Percentiles rank a stretch among this genome's conserved stretches.
Evolutionary conservation across 2,888 invertebrate species (phyloP).

Genomic region (Lymantria dispar): DNA sequence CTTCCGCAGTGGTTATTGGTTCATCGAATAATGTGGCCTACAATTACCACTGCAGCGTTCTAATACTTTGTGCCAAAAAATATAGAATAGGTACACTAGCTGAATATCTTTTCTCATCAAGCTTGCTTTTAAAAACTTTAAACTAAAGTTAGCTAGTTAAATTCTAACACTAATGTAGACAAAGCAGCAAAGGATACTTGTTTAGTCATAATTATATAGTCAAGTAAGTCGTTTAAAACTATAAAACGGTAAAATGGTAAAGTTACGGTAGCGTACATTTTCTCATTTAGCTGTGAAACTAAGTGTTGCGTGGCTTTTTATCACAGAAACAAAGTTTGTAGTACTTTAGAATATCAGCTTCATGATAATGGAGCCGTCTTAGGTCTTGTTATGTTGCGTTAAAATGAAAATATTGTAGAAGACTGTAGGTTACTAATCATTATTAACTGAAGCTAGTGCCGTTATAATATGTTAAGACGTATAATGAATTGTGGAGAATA

Average conservation of each 20-base stretch:
- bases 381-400: conserved; percentile 6
- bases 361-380: conserved; percentile 13
- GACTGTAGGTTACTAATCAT: background rate
- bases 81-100: too few species aligned
- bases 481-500: too few species aligned
- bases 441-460: background rate
- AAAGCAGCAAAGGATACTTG: conserved; percentile 26
- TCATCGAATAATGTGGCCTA: too few species aligned
- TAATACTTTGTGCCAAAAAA: too few species aligned
- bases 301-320: conserved; percentile 42
- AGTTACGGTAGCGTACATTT: conserved; percentile 56
- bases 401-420: conserved; percentile 9
- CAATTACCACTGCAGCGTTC: too few species aligned
- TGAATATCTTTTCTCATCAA: background rate
- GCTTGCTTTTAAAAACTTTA: conserved; percentile 19
- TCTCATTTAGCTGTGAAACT: conserved; percentile 63
- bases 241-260: conserved; percentile 51
- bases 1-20: too few species aligned
- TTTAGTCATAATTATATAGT: conserved; percentile 42
- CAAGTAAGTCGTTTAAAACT: conserved; percentile 54
- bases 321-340: conserved; percentile 18
- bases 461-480: too few species aligned
- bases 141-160: conserved; percentile 18
- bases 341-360: conserved; percentile 17
- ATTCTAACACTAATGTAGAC: conserved; percentile 32